Conservation (phyloP, 1,140 invertebrate genomes). For the Dysdera silvatica region DNA sequence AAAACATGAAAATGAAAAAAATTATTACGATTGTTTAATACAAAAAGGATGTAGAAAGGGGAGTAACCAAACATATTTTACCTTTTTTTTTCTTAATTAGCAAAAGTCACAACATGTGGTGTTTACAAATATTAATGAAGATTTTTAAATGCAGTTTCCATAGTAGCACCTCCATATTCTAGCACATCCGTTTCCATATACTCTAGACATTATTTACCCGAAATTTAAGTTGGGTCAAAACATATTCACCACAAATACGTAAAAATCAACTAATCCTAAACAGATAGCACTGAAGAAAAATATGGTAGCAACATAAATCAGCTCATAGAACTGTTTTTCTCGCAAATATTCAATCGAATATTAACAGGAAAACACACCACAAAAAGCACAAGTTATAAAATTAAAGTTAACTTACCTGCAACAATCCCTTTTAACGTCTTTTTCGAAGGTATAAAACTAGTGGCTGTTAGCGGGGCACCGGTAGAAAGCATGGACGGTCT, state of each 20-base stretch:
- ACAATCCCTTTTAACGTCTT: slow-evolving; percentile 67
- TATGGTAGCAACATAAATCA: neutral
- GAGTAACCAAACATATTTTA: too few species aligned
- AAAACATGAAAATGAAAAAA: too few species aligned
- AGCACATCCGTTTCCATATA: too few species aligned
- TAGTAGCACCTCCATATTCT: too few species aligned
- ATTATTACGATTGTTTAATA: too few species aligned
- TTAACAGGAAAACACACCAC: neutral
- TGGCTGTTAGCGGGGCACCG: slow-evolving; percentile 42
- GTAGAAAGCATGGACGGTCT: slow-evolving; percentile 15
- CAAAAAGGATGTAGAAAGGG: too few species aligned
- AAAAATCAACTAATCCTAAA: neutral
- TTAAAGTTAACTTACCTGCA: slow-evolving; percentile 52
- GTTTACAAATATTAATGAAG: too few species aligned
- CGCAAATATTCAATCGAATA: neutral
- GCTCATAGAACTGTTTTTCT: neutral
- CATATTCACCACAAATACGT: neutral
- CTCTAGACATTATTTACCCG: too few species aligned
- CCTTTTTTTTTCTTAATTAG: too few species aligned
- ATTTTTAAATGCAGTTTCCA: too few species aligned
- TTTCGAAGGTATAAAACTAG: slow-evolving; percentile 45
- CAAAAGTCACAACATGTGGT: too few species aligned
- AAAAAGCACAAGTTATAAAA: neutral
- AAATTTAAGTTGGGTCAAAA: neutral
- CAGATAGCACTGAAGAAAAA: neutral